Conservation (phyloP, 2,113 vertebrate genomes). For the Bolborhynchus lineola region DNA sequence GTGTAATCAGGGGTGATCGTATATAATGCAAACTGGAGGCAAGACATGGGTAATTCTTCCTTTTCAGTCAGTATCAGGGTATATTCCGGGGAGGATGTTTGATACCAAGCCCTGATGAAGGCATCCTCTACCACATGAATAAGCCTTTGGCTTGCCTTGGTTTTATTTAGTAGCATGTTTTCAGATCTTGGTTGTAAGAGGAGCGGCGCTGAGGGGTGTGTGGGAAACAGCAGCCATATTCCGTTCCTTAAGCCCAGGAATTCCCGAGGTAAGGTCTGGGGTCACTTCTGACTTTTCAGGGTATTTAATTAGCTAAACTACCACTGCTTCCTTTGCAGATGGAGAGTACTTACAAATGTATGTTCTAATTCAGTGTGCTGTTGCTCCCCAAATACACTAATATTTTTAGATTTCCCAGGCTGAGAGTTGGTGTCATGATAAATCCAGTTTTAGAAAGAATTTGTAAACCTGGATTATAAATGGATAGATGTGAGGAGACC, state of each 20-base stretch:
- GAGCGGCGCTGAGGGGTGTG: neutral
- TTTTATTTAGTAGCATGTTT: neutral
- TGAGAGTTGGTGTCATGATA: neutral
- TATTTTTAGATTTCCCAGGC: neutral
- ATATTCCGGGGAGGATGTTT: neutral
- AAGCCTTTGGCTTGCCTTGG: neutral
- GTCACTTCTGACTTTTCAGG: neutral
- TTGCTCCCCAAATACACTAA: neutral
- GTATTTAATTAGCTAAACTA: neutral
- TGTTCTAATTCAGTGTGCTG: neutral
- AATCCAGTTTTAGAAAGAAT: neutral
- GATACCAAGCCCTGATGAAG: neutral
- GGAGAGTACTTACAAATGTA: neutral
- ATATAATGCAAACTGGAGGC: neutral
- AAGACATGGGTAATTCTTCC: neutral
- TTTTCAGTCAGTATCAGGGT: neutral
- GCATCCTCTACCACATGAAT: neutral
- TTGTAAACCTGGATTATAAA: slow-evolving; percentile 5
- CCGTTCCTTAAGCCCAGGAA: neutral
- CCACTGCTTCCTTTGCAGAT: neutral
- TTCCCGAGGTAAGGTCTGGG: neutral
- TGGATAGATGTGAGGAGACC: neutral
- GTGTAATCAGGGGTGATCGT: fast-evolving
- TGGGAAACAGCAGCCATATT: neutral
- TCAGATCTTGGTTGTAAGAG: neutral